These are phyloP conservation scores for Sarcophaga peregrina DNA, from an alignment of 1,140 invertebrate genomes.

Conservation along the genomic window DNA sequence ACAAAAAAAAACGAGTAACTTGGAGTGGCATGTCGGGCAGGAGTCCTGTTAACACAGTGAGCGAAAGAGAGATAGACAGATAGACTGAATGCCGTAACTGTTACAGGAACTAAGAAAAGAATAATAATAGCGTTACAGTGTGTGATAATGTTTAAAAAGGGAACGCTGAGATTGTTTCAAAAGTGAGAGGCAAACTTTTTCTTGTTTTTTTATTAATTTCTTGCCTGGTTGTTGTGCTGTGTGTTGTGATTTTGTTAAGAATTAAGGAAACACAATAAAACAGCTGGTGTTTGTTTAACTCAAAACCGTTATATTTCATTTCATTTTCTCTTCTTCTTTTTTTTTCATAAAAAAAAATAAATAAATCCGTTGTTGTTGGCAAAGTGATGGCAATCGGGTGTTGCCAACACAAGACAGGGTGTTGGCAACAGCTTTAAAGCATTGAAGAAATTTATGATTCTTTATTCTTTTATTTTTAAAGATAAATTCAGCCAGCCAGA, in stretches of 20 bases:
- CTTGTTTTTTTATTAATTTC: not conserved
- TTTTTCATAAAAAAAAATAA: too few relatives aligned
- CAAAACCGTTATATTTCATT: not conserved
- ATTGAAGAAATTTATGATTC: too few relatives aligned
- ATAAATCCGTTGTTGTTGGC: too few relatives aligned
- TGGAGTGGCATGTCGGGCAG: too few relatives aligned
- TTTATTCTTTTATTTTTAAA: too few relatives aligned
- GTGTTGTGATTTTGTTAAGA: not conserved
- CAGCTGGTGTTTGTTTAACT: slow-evolving; percentile 14
- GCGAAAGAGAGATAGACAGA: too few relatives aligned
- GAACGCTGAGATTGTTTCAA: slow-evolving; percentile 15
- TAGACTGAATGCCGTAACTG: not conserved
- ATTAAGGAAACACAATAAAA: not conserved
- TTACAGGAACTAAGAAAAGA: slow-evolving; percentile 14
- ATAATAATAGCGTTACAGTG: slow-evolving; percentile 20
- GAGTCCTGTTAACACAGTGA: too few relatives aligned
- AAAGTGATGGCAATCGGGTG: too few relatives aligned
- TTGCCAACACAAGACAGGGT: too few relatives aligned
- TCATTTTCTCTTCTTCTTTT: not conserved
- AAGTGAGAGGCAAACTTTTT: not conserved
- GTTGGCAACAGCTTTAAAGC: too few relatives aligned
- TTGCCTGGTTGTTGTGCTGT: too few relatives aligned
- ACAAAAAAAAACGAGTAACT: not conserved
- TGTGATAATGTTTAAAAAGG: not conserved
- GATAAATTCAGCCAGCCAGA: too few relatives aligned